Evolutionary conservation across 2,888 invertebrate genomes (phyloP), one percentile per base, ranked within the genome.

Genomic region (Sarcophaga subvicina): DNA sequence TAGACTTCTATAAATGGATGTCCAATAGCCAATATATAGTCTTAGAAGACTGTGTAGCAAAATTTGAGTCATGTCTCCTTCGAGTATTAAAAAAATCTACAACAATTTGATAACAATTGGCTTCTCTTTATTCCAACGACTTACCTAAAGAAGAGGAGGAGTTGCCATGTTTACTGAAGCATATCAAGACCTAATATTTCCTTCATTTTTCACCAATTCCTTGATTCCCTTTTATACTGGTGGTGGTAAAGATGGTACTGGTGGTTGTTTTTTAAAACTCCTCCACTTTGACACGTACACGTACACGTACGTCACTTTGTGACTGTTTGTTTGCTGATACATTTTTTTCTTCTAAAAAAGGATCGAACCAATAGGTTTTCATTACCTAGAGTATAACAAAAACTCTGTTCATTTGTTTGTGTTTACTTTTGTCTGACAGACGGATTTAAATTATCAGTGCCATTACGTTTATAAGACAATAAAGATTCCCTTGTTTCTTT

Each of bases 201-300:
- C 8, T 6, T 37, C 8, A 2, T 47, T 47, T 62, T 25, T 49
- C 1, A 62, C 17, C 27, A 25, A 45, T 60, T 73, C 11, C 2
- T 37, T 8, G 8, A 54, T 17, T 14, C 17, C 4, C 17, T 54
- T 54, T 54, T 12, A 17, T 0, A 54, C 14, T 54, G 54, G 17
- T 17, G 17, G 17, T 3, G 49, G 14, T 49, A 14, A 14, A 1
- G 54, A 17, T 54, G 54, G 14, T 54, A 2, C 4, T 77, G 83
- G 83, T 86, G 79, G 88, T 88, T 62, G 80, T 76, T 69, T 70
- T 85, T 66, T 22, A 17, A 11, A 60, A 70, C 80, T 80, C 73
- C 82, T 62, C 77, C 78, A 84, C 37, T 70, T 69, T 81, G 72
- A 75, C 76, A 80, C 70, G 70, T 80, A 27, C 54, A 69, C 67